Evolutionary conservation across 2,797 vertebrate species (phyloP).

Genomic region (Cyprinodon diabolis): DNA sequence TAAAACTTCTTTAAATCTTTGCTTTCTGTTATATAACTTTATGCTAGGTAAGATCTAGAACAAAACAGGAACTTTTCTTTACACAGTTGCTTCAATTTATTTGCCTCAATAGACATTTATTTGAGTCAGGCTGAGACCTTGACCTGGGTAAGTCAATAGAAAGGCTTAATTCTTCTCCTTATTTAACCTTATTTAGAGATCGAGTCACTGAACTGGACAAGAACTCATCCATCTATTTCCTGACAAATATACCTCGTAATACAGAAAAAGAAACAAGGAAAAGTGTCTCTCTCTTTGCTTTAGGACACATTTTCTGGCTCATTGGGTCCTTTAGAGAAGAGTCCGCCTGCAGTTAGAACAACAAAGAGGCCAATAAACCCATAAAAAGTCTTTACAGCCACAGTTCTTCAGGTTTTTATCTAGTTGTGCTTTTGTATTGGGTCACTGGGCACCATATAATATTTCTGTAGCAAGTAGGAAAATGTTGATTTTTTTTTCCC

Average conservation of each 20-base stretch:
- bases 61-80: no score
- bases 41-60: no score
- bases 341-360: constrained; percentile 29
- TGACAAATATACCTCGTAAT: constrained; percentile 14
- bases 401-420: constrained; percentile 13
- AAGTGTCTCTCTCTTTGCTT: constrained; percentile 44
- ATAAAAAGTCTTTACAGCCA: constrained; percentile 40
- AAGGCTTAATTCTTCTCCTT: no score
- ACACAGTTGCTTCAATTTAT: no score
- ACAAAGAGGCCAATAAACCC: constrained; percentile 41
- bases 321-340: constrained; percentile 52
- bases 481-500: neutral
- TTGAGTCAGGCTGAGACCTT: no score
- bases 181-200: constrained; percentile 25
- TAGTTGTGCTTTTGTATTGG: constrained; percentile 5
- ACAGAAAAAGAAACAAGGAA: constrained; percentile 25
- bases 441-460: neutral
- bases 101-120: no score
- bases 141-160: no score
- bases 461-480: neutral
- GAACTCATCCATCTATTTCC: constrained; percentile 27
- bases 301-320: constrained; percentile 57
- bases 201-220: constrained; percentile 19
- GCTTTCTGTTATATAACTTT: no score
- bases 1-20: no score